Base-by-base conservation (phyloP, 2,797 vertebrate genomes). In the Spondyliosoma cantharus region DNA sequence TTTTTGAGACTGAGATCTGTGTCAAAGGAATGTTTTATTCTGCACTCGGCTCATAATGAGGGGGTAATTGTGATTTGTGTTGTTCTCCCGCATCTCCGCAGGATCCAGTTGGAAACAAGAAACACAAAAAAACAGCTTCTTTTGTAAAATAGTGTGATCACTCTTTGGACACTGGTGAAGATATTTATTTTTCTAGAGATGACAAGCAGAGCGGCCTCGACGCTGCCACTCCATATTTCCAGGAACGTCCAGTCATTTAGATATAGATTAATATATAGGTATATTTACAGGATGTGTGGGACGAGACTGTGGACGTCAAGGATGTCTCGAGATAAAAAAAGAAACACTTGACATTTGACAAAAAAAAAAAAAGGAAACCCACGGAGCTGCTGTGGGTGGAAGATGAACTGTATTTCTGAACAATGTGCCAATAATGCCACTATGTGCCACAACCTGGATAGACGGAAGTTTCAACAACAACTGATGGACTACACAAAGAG, bases 381-480 rank as follows among this genome's bases (percentile, higher is more conserved):
- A 83, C 86, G 82, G 87, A 90, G 87, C 87, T 88, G 82, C 91
- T 87, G 90, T 85, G 84, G 85, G 87, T 82, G 84, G 87, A 90
- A 88, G 89, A 90, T 57, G 95, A 95, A 95, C 94, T 95, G 92
- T 93, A 95, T 94, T 95, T 95, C 95, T 95, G 97, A 98, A 97
- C 96, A 97, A 95, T 96, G 97, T 99, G 97, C 98, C 97, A 98
- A 98, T 97, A 96, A 98, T 96, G 97, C 98, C 98, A 96, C 95
- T 97, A 99, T 97, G 98, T 99, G 98, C 98, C 98, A 98, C 95
- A 96, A 94, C 95, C 94, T 86, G 95, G 95, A 93, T 93, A 90
- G 87, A 93, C 91, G 94, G 91, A 95, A 90, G 87, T 88, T 91
- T 91, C 83, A 87, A 93, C 82, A 86, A 90, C 78, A 78, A 85